phyloP scores from a whole-genome alignment of 2,888 invertebrate genomes.

The Coelogynopora nodosa region DNA sequence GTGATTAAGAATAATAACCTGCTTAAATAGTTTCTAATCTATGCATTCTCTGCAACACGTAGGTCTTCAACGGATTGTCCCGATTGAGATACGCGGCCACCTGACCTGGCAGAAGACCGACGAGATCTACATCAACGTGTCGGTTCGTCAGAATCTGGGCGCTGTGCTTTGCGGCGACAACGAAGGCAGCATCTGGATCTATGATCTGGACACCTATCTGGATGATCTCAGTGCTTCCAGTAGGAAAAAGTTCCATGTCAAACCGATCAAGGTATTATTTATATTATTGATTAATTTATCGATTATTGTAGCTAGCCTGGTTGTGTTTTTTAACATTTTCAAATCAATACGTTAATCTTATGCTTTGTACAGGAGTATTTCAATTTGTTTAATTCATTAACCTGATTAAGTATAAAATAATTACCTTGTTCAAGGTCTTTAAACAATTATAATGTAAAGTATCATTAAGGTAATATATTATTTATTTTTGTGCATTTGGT shows the following conservation, averaged over 20 bases:
- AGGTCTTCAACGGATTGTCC: slow-evolving; percentile 41
- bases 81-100: slow-evolving; percentile 41
- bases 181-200: slow-evolving; percentile 46
- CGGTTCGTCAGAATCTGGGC: slow-evolving; percentile 35
- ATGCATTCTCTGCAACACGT: neutral
- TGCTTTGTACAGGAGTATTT: too few relatives aligned
- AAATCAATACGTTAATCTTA: neutral
- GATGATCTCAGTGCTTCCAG: slow-evolving; percentile 43
- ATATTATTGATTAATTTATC: too few relatives aligned
- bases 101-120: slow-evolving; percentile 45
- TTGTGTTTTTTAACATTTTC: too few relatives aligned
- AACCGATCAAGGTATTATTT: slow-evolving; percentile 42
- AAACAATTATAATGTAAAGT: too few relatives aligned
- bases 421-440: too few relatives aligned
- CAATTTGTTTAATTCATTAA: too few relatives aligned
- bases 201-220: slow-evolving; percentile 44
- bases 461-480: too few relatives aligned
- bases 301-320: neutral
- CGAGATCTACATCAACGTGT: slow-evolving; percentile 46
- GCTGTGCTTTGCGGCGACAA: slow-evolving; percentile 47
- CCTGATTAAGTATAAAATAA: too few relatives aligned
- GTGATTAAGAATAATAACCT: too few relatives aligned
- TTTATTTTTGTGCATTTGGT: too few relatives aligned
- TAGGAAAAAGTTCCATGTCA: slow-evolving; percentile 34
- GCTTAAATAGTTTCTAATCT: too few relatives aligned